Evolutionary conservation across 1,140 invertebrate genomes (phyloP).

Genomic region (Drosophila chauvacae): DNA sequence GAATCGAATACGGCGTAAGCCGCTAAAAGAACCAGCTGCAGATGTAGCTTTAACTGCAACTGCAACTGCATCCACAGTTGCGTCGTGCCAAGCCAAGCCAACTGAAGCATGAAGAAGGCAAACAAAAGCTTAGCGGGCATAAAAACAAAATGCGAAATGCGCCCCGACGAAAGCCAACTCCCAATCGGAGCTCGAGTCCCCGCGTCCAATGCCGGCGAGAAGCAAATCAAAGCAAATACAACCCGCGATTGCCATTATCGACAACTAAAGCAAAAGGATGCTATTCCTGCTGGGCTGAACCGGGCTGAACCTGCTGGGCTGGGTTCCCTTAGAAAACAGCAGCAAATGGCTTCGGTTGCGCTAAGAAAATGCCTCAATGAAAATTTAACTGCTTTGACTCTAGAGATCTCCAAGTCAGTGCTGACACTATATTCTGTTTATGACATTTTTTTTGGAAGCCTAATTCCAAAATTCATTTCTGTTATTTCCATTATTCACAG

Average conservation of each 20-base stretch:
- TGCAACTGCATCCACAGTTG: conserved; percentile 29
- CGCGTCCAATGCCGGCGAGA: conserved; percentile 31
- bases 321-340: conserved; percentile 53
- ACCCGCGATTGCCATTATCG: conserved; percentile 78
- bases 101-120: conserved; percentile 58
- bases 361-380: conserved; percentile 26
- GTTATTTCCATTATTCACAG: too few species aligned
- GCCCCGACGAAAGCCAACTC: conserved; percentile 4
- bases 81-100: conserved; percentile 18
- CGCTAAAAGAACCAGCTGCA: conserved; percentile 55
- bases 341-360: conserved; percentile 9
- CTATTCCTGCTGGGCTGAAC: background rate
- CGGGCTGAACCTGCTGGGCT: background rate
- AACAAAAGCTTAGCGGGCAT: conserved; percentile 73
- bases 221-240: conserved; percentile 79
- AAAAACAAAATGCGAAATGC: conserved; percentile 56
- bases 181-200: conserved; percentile 5
- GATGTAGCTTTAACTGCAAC: conserved; percentile 38
- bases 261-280: conserved; percentile 32
- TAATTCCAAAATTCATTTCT: too few species aligned
- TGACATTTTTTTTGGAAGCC: background rate
- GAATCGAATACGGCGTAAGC: conserved; percentile 60
- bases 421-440: background rate
- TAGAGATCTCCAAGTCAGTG: conserved; percentile 1
- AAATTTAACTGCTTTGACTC: conserved; percentile 31